Evolutionary conservation across 2,797 vertebrate genomes (phyloP).

Genomic region (Rhinella marina): DNA sequence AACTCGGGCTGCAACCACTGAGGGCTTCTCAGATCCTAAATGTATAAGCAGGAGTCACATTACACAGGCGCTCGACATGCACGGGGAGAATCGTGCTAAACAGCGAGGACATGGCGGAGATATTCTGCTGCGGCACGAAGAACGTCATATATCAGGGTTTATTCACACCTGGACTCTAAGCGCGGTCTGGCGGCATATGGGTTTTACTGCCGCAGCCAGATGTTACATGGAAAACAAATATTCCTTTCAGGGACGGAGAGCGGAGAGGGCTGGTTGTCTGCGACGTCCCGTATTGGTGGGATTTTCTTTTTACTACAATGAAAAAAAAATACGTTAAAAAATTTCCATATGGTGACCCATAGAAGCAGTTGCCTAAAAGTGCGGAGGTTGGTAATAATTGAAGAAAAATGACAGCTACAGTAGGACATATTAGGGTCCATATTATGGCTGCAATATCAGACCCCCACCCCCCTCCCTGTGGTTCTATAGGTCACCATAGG

Average conservation of each 20-base stretch:
- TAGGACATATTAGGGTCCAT: too few relatives aligned
- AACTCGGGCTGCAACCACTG: slow-evolving; percentile 4
- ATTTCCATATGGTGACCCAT: too few relatives aligned
- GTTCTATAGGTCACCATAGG: too few relatives aligned
- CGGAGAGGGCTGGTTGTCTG: too few relatives aligned
- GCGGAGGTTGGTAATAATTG: too few relatives aligned
- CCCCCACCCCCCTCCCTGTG: too few relatives aligned
- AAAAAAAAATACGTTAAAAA: too few relatives aligned
- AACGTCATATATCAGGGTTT: not conserved
- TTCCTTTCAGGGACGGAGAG: not conserved
- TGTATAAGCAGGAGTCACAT: slow-evolving; percentile 49
- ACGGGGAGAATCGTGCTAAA: not conserved
- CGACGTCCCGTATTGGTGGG: too few relatives aligned
- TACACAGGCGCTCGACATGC: slow-evolving; percentile 21
- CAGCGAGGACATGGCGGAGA: not conserved
- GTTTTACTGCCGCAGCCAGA: not conserved
- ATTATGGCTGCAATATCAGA: too few relatives aligned
- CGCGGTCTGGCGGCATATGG: not conserved
- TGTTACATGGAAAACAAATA: not conserved
- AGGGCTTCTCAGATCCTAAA: slow-evolving; percentile 43
- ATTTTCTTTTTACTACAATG: too few relatives aligned
- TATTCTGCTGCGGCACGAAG: not conserved
- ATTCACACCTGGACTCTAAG: not conserved
- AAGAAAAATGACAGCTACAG: too few relatives aligned
- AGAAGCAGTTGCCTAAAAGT: too few relatives aligned